Base-by-base conservation (phyloP, 2,797 vertebrate genomes). In the Lithobates pipiens region DNA sequence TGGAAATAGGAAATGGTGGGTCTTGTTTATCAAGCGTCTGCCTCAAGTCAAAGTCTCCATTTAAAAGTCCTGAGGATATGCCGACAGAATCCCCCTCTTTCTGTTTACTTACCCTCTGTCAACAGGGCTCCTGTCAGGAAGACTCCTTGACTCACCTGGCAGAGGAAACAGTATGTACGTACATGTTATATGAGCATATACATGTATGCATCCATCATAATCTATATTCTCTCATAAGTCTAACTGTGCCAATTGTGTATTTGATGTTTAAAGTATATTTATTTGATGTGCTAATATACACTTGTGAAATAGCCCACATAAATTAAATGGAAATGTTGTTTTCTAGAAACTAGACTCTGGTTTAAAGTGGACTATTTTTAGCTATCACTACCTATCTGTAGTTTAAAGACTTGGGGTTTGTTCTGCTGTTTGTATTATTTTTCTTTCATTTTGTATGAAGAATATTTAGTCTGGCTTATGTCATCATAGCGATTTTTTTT, bases 1-100 rank as follows among this genome's bases (percentile, higher is more conserved):
- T 82, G 80, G 80, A 74, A 82, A 82, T 74, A 74, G 70, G 70
- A 74, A 74, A 16, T 34, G 36, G 71, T 25, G 36, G 80, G n/a
- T 74, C 80, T 82, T 82, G 80, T 82, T 82, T 82, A 82, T 82
- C 36, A 82, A 82, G 80, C 71, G 80, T 82, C 80, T 82, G 80
- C 80, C 25, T 75, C 54, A 46, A 82, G 71, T 82, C 54, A 82
- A 82, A 82, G 80, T 82, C 80, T 82, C 71, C 36, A 82, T 82
- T 82, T 82, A 80, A 85, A 75, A 84, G 25, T 73, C 73, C 39
- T n/a, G 42, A 71, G 76, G 67, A 61, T 86, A 80, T 81, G 73
- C 27, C 61, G 61, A 61, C 68, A 15, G 23, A 23, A 5, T 27
- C 54, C 23, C 36, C 36, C n/a, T 50, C 75, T 29, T 71, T 46